Base-by-base conservation (phyloP, 1,140 invertebrate genomes). In the Globodera rostochiensis region DNA sequence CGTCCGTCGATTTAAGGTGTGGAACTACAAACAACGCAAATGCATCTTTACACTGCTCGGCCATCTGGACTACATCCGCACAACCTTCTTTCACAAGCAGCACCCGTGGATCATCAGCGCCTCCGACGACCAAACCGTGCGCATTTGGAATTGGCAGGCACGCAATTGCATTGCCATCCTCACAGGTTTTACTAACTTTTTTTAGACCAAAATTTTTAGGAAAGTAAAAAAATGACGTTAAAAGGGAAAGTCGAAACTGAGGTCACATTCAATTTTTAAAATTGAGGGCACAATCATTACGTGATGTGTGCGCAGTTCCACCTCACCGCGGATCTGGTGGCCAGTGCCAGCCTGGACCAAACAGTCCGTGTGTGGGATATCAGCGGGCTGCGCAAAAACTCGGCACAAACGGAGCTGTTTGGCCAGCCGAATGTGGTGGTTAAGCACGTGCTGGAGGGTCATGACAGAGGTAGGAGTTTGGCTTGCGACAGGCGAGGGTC, bases 111-210 rank as follows among this genome's bases (percentile, higher is more conserved):
- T 99, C 82, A 91, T 99, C 47, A 98, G 91, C 88, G 87, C 91
- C 4, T 92, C 91, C 36, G 92, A 92, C 87, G 98, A 99, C 92
- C 97, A 93, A 86, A 98, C 96, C 3, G 97, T 98, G 83, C 92
- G 96, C 77, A 97, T 99, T 84, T 99, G 98, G 98, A 99, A 99
- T 90, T 99, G 98, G 98, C 98, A 99, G 90, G 98, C 96, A 36
- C 93, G 98, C n/a, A 95, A 94, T 79, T 98, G 96, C 90, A 96
- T 98, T 85, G 96, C 94, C 88, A 95, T 97, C 9, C 90, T 98
- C 6, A 97, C 96, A 45, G 90, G 82, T 84, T 25, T 25, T 21
- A 3, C 36, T 3, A 36, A 36, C 36, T 36, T 36, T 36, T 36
- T 36, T 36, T 36, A 36, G 36, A 25, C 25, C 0, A 1, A 25